Base-by-base conservation (phyloP, 2,113 vertebrate genomes). In the Malurus elegans region DNA sequence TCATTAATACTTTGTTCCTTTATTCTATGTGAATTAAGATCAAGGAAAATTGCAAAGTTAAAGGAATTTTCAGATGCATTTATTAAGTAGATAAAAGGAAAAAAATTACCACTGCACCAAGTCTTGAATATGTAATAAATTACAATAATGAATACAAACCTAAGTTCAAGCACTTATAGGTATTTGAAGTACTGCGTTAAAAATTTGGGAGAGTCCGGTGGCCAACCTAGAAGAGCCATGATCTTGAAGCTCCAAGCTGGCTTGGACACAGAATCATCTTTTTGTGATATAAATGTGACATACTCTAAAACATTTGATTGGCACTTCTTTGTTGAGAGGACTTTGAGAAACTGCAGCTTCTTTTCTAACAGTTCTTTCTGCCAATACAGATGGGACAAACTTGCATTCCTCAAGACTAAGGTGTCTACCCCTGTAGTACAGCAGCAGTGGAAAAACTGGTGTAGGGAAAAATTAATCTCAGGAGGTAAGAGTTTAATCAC, bases 181-280 rank as follows among this genome's bases (percentile, higher is more conserved):
- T 74, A 31, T 64, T 71, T 72, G 34, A 47, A 48, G 9, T 23
- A n/a, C 7, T 58, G 31, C 15, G 10, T 60, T 79, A 86, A 71
- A 87, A 74, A 48, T 31, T 4, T 1, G 1, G 15, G 12, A 69
- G 53, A 86, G 0, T 7, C 14, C 8, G 0, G 1, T 18, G 32
- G 47, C 26, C 58, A 86, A n/a, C 16, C 32, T 28, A 9, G 32
- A 25, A 74, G n/a, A 44, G 8, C 17, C 6, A 23, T 0, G 2
- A 14, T n/a, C 18, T 32, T 26, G 29, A 51, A 76, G 26, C 15
- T 80, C 40, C 31, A 61, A 48, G 23, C 1, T 57, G 58, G 21
- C 24, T 57, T 51, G 44, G 60, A 53, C 24, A 40, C 3, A 2
- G 47, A 90, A 62, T 62, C 20, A 58, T 25, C 40, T 58, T 17